These are phyloP conservation scores for Pangasius mekongensis DNA, from an alignment of 2,797 vertebrate genomes.

Conservation along the genomic window DNA sequence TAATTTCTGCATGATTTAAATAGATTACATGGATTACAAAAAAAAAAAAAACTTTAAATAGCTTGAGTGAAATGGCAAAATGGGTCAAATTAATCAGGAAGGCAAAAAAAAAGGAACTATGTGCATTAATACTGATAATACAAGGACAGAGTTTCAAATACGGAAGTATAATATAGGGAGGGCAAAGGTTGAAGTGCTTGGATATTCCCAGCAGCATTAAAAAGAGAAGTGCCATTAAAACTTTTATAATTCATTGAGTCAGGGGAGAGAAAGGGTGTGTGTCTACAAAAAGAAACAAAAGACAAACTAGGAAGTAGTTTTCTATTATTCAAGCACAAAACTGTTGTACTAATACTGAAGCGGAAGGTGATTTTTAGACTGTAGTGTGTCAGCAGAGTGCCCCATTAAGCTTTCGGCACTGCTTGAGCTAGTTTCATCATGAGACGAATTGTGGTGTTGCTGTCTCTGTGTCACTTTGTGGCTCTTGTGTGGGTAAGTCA, in stretches of 20 bases:
- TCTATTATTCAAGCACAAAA: background rate
- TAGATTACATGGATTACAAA: background rate
- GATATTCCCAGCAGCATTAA: constrained; percentile 56
- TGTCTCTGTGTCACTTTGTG: constrained; percentile 47
- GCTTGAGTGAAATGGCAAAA: background rate
- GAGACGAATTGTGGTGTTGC: constrained; percentile 46
- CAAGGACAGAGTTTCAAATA: constrained; percentile 53
- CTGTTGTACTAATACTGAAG: background rate
- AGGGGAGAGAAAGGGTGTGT: constrained; percentile 51
- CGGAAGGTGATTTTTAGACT: background rate
- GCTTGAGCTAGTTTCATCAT: constrained; percentile 47
- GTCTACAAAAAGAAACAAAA: constrained; percentile 40
- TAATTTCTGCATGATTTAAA: background rate
- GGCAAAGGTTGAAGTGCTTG: constrained; percentile 68
- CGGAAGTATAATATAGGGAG: constrained; percentile 71
- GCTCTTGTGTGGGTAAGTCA: constrained; percentile 69
- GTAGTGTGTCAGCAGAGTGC: constrained; percentile 18
- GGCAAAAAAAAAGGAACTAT: background rate
- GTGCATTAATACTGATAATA: background rate
- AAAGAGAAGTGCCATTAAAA: constrained; percentile 69
- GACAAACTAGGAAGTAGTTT: background rate
- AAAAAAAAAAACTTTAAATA: background rate
- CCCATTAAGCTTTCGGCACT: background rate
- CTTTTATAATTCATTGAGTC: constrained; percentile 46
- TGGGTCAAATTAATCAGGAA: background rate